Evolutionary conservation across 2,797 vertebrate species (phyloP), one percentile per base, ranked within the genome.

Genomic region (Myiotriccus ornatus): DNA sequence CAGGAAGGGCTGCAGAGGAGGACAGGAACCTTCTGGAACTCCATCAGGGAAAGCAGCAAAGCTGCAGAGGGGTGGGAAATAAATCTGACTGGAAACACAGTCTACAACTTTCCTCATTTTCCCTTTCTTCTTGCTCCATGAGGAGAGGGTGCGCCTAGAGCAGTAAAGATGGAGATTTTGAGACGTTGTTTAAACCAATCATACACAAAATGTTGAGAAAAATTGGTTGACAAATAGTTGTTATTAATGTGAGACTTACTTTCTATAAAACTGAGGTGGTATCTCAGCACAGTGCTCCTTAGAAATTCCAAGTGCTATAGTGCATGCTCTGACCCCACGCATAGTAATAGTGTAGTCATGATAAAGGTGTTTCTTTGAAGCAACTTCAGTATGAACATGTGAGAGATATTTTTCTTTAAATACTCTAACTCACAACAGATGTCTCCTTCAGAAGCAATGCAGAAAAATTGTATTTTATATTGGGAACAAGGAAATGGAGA

Each of bases 401-500:
- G n/a, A 68, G 34, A 81, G 63, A 73, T 22, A 22, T 94, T 91
- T 86, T 90, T 92, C 91, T 78, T 91, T 55, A 70, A 78, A 67
- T 67, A 46, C 67, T 50, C 35, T 52, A 84, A 94, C 12, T 3
- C 37, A 32, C 21, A 92, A 53, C 94, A 94, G 87, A 96, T 94
- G 93, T 82, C 79, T 91, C 47, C 52, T 90, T 89, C 89, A 90
- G 83, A 93, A 94, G 34, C 74, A 79, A 90, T 76, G 80, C 91
- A 78, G 76, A 93, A 91, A 93, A 90, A 87, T 25, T 18, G 49
- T 62, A 9, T 81, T 86, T 93, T 92, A 18, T 79, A 34, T 13
- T 79, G 69, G 39, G 56, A 91, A 53, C 79, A 78, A 73, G 50
- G 84, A 89, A 91, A 46, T 37, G n/a, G 59, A 86, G 44, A 47